Conservation (phyloP, 2,797 vertebrate genomes). For the Halcyon leucocephala region DNA sequence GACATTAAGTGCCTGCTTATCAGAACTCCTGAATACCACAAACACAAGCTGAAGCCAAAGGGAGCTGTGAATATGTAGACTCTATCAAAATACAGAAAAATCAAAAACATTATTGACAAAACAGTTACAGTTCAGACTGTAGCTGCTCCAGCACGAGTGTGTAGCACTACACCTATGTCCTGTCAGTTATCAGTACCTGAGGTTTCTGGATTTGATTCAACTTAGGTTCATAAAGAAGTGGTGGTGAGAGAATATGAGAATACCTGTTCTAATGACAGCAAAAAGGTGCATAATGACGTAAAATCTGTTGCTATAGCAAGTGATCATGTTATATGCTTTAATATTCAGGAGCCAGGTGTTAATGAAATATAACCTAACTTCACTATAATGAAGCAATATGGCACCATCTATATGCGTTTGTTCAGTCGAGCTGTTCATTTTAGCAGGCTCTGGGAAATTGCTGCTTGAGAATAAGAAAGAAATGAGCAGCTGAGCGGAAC, state of each 20-base stretch:
- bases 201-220: not conserved
- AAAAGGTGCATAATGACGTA: not conserved
- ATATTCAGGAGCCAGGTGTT: not conserved
- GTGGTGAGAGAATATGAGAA: not conserved
- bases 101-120: not conserved
- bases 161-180: not conserved
- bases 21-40: not conserved
- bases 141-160: not conserved
- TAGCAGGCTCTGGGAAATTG: slow-evolving; percentile 18
- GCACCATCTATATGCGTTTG: not conserved
- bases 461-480: slow-evolving; percentile 37
- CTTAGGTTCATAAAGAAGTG: not conserved
- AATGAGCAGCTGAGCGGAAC: slow-evolving; percentile 56
- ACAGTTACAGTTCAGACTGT: not conserved
- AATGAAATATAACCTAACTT: not conserved
- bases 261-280: not conserved
- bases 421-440: not conserved
- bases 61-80: not conserved
- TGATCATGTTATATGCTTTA: not conserved
- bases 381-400: not conserved
- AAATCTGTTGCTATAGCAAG: not conserved
- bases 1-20: slow-evolving; percentile 33
- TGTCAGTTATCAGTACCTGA: not conserved
- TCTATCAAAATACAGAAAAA: not conserved
- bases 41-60: slow-evolving; percentile 19